Conservation (phyloP, 2,113 vertebrate species). For the Thunnus thynnus region DNA sequence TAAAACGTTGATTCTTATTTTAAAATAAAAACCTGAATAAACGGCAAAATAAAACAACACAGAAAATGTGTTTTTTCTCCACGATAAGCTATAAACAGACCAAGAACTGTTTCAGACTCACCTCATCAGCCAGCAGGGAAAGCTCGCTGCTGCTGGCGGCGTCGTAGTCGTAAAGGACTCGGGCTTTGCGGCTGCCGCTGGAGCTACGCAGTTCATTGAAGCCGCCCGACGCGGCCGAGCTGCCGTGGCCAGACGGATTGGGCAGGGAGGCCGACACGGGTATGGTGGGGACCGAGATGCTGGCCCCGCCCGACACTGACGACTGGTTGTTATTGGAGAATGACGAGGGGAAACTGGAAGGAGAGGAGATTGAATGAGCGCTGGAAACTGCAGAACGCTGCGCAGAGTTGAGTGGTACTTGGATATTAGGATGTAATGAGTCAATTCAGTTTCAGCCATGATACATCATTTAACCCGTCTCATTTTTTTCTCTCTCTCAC, state of each 20-base stretch:
- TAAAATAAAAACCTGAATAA: neutral
- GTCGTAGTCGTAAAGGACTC: constrained; percentile 98
- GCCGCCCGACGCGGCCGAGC: constrained; percentile 83
- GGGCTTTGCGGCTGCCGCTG: constrained; percentile 92
- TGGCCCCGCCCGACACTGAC: constrained; percentile 83
- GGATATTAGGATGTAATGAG: neutral
- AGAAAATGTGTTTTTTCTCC: neutral
- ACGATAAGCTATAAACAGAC: neutral
- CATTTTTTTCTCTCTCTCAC: neutral
- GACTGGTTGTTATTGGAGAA: constrained; percentile 97
- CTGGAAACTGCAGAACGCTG: neutral
- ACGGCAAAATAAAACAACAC: neutral
- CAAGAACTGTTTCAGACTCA: constrained; percentile 61
- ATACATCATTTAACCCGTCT: too few species aligned
- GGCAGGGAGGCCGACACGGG: constrained; percentile 87
- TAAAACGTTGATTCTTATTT: neutral
- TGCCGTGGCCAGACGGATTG: constrained; percentile 81
- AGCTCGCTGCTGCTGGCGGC: constrained; percentile 96
- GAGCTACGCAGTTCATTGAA: constrained; percentile 90
- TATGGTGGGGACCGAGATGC: constrained; percentile 87
- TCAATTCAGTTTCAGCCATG: too few species aligned
- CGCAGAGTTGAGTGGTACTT: neutral
- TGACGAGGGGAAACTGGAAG: constrained; percentile 91
- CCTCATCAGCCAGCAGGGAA: constrained; percentile 97
- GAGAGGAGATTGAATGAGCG: neutral